phyloP scores from a whole-genome alignment of 2,888 invertebrate genomes.

The Nephrotoma flavescens region DNA sequence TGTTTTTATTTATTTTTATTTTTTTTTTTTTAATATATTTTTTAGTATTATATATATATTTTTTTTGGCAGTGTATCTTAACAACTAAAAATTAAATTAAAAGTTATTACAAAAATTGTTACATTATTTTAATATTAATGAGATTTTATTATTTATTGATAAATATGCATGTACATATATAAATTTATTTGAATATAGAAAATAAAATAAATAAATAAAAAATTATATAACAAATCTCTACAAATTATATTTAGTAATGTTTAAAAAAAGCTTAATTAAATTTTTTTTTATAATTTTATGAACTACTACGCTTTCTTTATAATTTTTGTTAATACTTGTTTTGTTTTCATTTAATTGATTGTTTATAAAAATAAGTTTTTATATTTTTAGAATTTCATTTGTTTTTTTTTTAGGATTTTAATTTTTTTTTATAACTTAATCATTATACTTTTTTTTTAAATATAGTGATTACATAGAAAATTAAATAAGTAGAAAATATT shows the following conservation, averaged over 20 bases:
- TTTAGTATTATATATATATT: neutral
- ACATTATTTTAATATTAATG: neutral
- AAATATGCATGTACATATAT: too few species aligned
- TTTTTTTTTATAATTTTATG: neutral
- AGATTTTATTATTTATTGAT: neutral
- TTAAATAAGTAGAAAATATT: neutral
- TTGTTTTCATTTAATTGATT: neutral
- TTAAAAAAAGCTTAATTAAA: neutral
- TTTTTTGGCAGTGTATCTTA: neutral
- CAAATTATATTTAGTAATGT: neutral
- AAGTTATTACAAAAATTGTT: neutral
- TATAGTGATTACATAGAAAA: neutral
- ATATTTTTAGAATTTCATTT: neutral
- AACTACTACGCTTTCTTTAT: neutral
- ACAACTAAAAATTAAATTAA: neutral
- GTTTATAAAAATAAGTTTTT: neutral
- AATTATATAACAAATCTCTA: neutral
- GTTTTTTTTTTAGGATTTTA: neutral
- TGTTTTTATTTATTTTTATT: neutral
- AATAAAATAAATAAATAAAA: neutral
- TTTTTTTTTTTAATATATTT: neutral
- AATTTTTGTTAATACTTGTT: neutral
- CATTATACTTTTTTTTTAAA: neutral
- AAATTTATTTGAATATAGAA: too few species aligned
- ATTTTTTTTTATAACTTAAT: neutral